phyloP scores from a whole-genome alignment of 2,113 vertebrate genomes.

The Pluvianellus socialis region DNA sequence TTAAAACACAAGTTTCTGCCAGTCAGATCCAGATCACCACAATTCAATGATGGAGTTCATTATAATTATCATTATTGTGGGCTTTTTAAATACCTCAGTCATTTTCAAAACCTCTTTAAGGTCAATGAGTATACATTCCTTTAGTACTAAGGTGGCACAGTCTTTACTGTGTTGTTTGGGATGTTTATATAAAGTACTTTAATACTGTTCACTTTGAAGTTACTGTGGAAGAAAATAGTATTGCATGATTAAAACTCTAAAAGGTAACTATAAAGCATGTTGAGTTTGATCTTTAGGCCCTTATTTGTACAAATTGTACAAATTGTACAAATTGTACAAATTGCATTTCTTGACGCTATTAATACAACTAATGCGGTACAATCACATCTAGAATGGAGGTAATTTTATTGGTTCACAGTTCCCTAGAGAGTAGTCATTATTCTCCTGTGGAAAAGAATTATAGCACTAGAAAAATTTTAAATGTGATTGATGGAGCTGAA shows the following conservation, averaged over 20 bases:
- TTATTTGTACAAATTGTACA: background rate
- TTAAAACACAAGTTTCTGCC: background rate
- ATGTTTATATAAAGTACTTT: background rate
- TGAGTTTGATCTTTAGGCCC: background rate
- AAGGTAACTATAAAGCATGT: background rate
- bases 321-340: background rate
- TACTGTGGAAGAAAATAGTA: background rate
- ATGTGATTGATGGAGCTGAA: background rate
- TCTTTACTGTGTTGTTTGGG: background rate
- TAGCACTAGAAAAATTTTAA: background rate
- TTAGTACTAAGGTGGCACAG: background rate
- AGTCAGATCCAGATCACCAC: background rate
- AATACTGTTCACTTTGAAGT: background rate
- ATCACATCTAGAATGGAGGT: background rate
- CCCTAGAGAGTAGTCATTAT: background rate
- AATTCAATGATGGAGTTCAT: background rate
- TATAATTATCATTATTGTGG: background rate
- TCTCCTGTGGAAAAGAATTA: background rate
- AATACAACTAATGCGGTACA: background rate
- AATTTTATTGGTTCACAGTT: background rate
- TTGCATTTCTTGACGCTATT: background rate
- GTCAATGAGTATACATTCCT: background rate
- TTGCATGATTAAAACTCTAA: background rate
- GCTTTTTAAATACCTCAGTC: background rate
- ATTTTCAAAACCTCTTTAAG: background rate